Evolutionary conservation across 2,888 invertebrate species (phyloP), one percentile per base, ranked within the genome.

Genomic region (Seladonia tumulorum): DNA sequence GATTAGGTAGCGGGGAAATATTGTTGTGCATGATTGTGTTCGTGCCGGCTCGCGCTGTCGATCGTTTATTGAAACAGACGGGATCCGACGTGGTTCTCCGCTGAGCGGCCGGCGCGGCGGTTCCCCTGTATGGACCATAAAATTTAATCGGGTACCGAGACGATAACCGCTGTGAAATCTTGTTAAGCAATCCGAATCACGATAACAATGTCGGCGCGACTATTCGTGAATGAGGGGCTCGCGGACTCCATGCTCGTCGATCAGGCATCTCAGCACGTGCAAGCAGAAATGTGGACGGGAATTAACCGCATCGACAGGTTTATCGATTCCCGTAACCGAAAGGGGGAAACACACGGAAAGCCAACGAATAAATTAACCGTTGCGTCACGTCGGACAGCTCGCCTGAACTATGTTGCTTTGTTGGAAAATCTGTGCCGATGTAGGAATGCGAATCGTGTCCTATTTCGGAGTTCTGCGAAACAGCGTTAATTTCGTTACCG

Each of bases 141-240:
- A 83, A 83, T 83, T 83, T 76, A 76, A 83, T 72, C 77, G 77
- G 49, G 72, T 10, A 29, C 72, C 29, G 42, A 39, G 45, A 72
- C 63, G 81, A 77, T 72, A 25, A 76, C 60, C 39, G 60, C 39
- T 25, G 72, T 22, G 81, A 35, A 73, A 82, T 82, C 82, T 83
- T 25, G 82, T 82, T 82, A 76, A 76, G 71, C 72, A 75, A 82
- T 82, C 82, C 72, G n/a, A 83, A 76, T 82, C 81, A 53, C 81
- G 79, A 49, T 53, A 60, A 72, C 82, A 82, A 76, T 83, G 72
- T 82, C 53, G 63, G 42, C 29, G 39, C 57, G 60, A 42, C 42
- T 70, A 70, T 53, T 39, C 74, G 68, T 76, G 71, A 82, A 81
- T 63, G 82, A 45, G 73, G 70, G 57, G 47, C 49, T 60, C 81